Evolutionary conservation across 2,888 invertebrate genomes (phyloP).

Genomic region (Cylloceria caligata): DNA sequence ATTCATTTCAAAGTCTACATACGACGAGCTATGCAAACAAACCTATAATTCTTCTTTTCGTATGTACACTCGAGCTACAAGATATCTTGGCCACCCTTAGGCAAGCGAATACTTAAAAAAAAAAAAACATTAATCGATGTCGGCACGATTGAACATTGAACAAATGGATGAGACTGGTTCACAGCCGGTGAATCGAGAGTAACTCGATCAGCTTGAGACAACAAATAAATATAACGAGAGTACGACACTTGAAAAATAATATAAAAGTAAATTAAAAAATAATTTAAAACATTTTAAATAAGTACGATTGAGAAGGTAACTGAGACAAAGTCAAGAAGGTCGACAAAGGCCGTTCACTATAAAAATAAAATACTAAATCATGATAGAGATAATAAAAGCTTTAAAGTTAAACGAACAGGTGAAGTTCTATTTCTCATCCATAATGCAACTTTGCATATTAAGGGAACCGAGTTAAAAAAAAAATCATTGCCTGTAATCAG

Average conservation of each 20-base stretch:
- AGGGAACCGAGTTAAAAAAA: no score
- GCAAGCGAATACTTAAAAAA: constrained; percentile 52
- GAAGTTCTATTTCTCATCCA: no score
- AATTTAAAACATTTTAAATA: neutral
- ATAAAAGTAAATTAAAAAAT: no score
- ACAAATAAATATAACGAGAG: no score
- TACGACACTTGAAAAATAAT: no score
- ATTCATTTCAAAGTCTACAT: no score
- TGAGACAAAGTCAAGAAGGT: constrained; percentile 12
- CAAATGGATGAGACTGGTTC: constrained; percentile 46
- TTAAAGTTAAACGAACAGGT: no score
- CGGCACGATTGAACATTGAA: constrained; percentile 55
- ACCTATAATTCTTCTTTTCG: neutral
- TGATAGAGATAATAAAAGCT: no score
- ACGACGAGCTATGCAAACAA: no score
- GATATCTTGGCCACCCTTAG: neutral
- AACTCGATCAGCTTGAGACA: neutral
- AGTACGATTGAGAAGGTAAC: neutral
- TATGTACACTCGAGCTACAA: neutral
- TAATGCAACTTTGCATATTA: no score
- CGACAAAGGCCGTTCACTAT: constrained; percentile 16
- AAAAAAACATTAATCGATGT: constrained; percentile 59
- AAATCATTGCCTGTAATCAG: no score
- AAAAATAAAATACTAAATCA: no score
- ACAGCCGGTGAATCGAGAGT: constrained; percentile 26